Evolutionary conservation across 2,888 invertebrate species (phyloP).

Genomic region (Timema podura): DNA sequence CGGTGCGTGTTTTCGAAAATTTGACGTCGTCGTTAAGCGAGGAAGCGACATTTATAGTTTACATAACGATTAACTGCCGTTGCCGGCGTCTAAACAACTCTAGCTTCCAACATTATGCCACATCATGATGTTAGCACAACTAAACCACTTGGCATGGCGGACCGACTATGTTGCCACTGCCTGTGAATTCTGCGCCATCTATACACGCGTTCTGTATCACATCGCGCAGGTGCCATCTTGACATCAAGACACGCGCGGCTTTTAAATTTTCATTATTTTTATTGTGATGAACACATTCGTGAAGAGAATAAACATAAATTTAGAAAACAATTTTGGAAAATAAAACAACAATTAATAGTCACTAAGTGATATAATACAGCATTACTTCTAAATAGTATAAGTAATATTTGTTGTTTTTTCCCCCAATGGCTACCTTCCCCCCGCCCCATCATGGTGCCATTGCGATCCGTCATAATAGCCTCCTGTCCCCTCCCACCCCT

Average conservation of each 20-base stretch:
- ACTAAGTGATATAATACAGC: too few species aligned
- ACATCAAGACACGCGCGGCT: too few species aligned
- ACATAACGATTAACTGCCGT: slow-evolving; percentile 41
- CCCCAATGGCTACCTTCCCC: neutral
- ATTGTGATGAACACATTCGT: too few species aligned
- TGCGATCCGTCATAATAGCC: too few species aligned
- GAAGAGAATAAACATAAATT: too few species aligned
- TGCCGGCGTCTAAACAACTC: slow-evolving; percentile 33
- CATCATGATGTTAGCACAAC: slow-evolving; percentile 46
- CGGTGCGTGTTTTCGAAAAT: slow-evolving; percentile 28
- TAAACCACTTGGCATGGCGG: slow-evolving; percentile 41
- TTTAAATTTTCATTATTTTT: too few species aligned
- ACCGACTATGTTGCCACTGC: slow-evolving; percentile 12
- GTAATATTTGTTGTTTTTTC: neutral
- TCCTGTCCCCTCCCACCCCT: too few species aligned
- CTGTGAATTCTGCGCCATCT: slow-evolving; percentile 27
- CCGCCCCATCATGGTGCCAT: neutral
- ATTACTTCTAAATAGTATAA: too few species aligned
- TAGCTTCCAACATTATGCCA: slow-evolving; percentile 44
- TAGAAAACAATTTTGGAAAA: too few species aligned
- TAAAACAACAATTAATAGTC: too few species aligned
- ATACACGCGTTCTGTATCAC: slow-evolving; percentile 17
- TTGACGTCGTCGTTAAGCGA: slow-evolving; percentile 31
- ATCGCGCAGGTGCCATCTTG: slow-evolving; percentile 25
- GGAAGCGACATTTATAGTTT: slow-evolving; percentile 36